These are phyloP conservation scores for Zaprionus inermis DNA, from an alignment of 1,140 invertebrate genomes.

Conservation along the genomic window DNA sequence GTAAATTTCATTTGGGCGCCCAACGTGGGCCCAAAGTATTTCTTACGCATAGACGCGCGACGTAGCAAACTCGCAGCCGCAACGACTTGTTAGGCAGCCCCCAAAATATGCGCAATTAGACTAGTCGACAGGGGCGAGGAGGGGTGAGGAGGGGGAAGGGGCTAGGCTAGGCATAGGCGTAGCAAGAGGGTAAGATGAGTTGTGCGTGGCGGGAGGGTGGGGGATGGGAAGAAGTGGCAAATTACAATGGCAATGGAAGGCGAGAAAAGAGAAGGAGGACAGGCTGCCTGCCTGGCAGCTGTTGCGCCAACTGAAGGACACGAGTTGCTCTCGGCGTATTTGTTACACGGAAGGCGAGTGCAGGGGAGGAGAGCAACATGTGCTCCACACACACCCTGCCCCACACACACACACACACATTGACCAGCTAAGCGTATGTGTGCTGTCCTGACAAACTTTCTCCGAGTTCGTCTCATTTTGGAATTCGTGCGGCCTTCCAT, in stretches of 20 bases:
- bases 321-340: slow-evolving; percentile 23
- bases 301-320: slow-evolving; percentile 41
- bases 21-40: slow-evolving; percentile 14
- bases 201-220: neutral
- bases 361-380: slow-evolving; percentile 39
- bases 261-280: no score
- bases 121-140: slow-evolving; percentile 20
- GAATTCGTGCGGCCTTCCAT: slow-evolving; percentile 7
- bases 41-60: slow-evolving; percentile 13
- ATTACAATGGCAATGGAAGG: slow-evolving; percentile 48
- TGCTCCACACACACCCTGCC: slow-evolving; percentile 30
- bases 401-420: slow-evolving; percentile 1
- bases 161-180: slow-evolving; percentile 20
- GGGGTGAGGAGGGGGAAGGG: neutral
- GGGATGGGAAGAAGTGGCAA: slow-evolving; percentile 39
- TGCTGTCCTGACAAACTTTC: neutral
- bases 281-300: neutral
- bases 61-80: slow-evolving; percentile 35
- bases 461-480: slow-evolving; percentile 24
- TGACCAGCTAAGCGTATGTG: neutral
- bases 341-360: neutral
- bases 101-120: slow-evolving; percentile 66
- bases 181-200: neutral
- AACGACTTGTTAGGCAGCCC: slow-evolving; percentile 52
- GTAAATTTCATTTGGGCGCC: slow-evolving; percentile 72